These are phyloP conservation scores for Dendrocincla fuliginosa DNA, from an alignment of 2,797 vertebrate species.

Conservation along the genomic window DNA sequence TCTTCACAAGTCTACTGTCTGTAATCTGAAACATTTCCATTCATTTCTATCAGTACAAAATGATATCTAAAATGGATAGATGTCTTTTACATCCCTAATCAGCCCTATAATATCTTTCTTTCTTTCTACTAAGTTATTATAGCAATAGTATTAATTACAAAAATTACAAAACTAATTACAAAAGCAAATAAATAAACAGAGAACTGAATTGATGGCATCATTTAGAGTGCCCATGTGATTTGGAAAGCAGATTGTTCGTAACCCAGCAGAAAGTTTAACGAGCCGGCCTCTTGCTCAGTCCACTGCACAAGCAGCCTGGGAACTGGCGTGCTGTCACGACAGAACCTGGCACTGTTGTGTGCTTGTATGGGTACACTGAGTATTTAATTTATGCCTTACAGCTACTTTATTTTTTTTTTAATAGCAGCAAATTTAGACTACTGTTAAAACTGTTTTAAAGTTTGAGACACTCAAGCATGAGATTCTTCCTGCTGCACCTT, in stretches of 20 bases:
- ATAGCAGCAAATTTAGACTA: constrained; percentile 1
- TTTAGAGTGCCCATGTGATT: neutral
- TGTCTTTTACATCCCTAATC: neutral
- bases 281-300: neutral
- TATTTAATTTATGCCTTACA: neutral
- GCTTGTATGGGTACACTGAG: neutral
- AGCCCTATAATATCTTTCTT: neutral
- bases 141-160: neutral
- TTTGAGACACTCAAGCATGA: constrained; percentile 27
- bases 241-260: neutral
- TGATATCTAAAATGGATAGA: neutral
- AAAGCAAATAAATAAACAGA: neutral
- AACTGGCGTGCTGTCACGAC: neutral
- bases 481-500: constrained; percentile 42
- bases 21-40: neutral
- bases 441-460: neutral
- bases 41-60: neutral
- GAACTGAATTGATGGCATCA: neutral
- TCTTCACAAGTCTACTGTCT: neutral
- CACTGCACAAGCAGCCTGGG: neutral
- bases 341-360: neutral
- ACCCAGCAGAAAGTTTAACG: constrained; percentile 1
- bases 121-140: neutral
- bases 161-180: constrained; percentile 25
- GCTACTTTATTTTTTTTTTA: neutral